phyloP scores from a whole-genome alignment of 2,113 vertebrate species.

The Capra hircus region DNA sequence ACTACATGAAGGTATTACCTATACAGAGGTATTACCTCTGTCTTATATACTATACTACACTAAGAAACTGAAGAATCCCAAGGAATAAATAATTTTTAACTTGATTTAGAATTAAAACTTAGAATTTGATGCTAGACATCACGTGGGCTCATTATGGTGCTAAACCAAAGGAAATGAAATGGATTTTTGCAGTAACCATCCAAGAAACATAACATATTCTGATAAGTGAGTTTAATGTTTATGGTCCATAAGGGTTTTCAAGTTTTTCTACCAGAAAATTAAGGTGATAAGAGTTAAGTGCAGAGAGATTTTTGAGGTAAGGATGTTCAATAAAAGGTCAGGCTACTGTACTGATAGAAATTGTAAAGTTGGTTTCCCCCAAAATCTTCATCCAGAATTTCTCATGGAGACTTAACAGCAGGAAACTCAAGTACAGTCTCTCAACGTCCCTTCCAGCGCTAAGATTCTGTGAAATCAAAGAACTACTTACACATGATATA shows the following conservation, averaged over 20 bases:
- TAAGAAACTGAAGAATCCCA: slow-evolving; percentile 9
- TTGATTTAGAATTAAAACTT: background rate
- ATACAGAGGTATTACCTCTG: background rate
- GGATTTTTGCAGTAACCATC: background rate
- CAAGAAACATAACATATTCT: slow-evolving; percentile 20
- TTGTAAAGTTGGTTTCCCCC: background rate
- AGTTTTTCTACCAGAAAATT: slow-evolving; percentile 25
- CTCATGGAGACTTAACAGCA: background rate
- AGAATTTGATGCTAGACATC: background rate
- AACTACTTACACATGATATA: slow-evolving; percentile 39
- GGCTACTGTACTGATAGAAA: background rate
- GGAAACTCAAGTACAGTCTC: background rate
- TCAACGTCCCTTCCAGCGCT: background rate
- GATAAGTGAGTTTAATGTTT: slow-evolving; percentile 8
- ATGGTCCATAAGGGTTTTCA: background rate
- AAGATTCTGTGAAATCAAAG: slow-evolving; percentile 28
- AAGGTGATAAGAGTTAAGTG: background rate
- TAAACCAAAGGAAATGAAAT: slow-evolving; percentile 34
- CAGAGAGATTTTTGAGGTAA: background rate
- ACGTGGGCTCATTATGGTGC: background rate
- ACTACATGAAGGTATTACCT: no score
- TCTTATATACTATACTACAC: background rate
- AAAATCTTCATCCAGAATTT: background rate
- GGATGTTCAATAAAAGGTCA: background rate
- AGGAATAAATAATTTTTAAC: background rate